Evolutionary conservation across 2,797 vertebrate species (phyloP), one percentile per base, ranked within the genome.

Genomic region (Pithecia hirsuta): DNA sequence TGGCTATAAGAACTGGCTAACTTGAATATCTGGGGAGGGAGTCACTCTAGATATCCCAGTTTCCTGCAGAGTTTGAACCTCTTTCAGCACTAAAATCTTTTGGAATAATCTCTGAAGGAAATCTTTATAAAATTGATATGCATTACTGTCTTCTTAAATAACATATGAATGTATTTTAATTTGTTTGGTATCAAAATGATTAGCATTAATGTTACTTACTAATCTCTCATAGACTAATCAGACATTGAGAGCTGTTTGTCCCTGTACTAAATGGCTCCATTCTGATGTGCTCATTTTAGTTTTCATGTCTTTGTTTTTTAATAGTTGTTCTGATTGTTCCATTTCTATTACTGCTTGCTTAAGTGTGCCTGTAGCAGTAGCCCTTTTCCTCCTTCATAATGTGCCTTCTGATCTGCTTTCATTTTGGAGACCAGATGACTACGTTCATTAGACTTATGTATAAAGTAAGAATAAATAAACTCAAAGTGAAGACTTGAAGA

Each of bases 51-150:
- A 39, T 79, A 92, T 52, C 59, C 72, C 22, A 50, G 4, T 93
- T 95, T 96, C 64, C 87, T 95, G 12, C 72, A 76, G 39, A 75
- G 22, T 19, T 80, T 78, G 80, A 92, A 78, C 46, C 33, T 91
- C 64, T 93, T 79, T 75, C 89, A 93, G 13, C 74, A 67, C 94
- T 84, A 90, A 75, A 90, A 52, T 19, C 67, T 88, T 89, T 89
- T 41, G 15, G 20, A 88, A 88, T 80, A 85, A 96, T 80, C 93
- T 96, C 92, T 92, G 57, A 93, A 95, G 74, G 75, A 78, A 94
- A 33, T 91, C 20, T 93, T 92, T 95, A 48, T 70, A 52, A 96
- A 95, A 96, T 24, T 44, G 89, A 74, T 24, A 80, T 80, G 36
- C 39, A 41, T 84, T 92, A 44, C 85, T 86, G 0, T 88, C 78